Evolutionary conservation across 2,888 invertebrate genomes (phyloP).

Genomic region (Eupithecia centaureata): DNA sequence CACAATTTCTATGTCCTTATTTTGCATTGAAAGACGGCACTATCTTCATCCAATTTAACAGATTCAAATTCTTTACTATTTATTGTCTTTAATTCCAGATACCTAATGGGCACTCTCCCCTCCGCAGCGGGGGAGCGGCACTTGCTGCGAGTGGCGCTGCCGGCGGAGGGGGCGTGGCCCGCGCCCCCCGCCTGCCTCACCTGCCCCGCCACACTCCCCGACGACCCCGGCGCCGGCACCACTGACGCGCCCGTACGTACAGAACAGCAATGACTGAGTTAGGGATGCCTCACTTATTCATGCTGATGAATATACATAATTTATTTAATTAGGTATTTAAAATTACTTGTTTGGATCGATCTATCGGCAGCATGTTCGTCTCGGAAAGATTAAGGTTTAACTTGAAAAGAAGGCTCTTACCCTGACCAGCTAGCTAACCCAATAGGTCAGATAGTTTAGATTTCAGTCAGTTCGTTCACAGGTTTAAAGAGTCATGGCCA

Average conservation of each 20-base stretch:
- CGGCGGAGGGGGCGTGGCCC: slow-evolving; percentile 66
- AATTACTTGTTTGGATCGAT: not conserved
- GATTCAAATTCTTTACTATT: no score
- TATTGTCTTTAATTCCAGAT: slow-evolving; percentile 82
- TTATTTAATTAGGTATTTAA: not conserved
- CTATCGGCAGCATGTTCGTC: not conserved
- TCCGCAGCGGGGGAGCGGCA: slow-evolving; percentile 92
- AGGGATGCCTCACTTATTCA: no score
- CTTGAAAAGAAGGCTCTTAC: not conserved
- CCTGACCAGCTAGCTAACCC: not conserved
- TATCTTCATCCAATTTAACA: no score
- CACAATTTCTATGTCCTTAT: not conserved
- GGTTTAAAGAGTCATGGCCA: not conserved
- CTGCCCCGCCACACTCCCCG: slow-evolving; percentile 66
- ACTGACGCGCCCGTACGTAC: slow-evolving; percentile 56
- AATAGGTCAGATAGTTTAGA: not conserved
- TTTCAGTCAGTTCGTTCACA: not conserved
- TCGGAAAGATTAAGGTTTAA: not conserved
- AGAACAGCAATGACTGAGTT: no score
- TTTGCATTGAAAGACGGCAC: not conserved
- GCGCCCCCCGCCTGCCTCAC: slow-evolving; percentile 84
- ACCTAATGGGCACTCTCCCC: slow-evolving; percentile 91
- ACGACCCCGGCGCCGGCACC: slow-evolving; percentile 51
- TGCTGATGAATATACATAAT: not conserved
- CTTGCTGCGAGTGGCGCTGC: slow-evolving; percentile 87